Conservation (phyloP, 2,797 vertebrate species). For the Etheostoma nigrum region DNA sequence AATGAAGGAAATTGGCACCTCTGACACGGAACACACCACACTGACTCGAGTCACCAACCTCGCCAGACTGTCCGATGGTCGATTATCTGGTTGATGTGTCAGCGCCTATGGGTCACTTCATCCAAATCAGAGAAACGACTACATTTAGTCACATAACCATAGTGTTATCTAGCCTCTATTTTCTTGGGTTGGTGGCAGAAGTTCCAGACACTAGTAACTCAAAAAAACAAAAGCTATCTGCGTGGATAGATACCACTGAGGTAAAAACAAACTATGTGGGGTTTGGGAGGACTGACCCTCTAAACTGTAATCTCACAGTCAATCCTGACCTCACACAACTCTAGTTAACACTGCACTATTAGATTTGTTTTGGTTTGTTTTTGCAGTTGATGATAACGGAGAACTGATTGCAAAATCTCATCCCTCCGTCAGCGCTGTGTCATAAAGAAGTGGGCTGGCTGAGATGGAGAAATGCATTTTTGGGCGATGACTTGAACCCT, state of each 20-base stretch:
- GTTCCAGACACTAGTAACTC: neutral
- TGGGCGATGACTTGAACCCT: constrained; percentile 51
- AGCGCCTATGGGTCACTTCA: neutral
- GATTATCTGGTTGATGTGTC: too few relatives aligned
- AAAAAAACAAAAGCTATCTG: neutral
- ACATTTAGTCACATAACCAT: neutral
- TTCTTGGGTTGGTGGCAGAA: neutral
- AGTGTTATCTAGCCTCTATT: neutral
- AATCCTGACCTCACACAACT: neutral
- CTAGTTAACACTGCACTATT: neutral
- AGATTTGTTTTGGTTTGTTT: constrained; percentile 17
- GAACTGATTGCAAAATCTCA: constrained; percentile 4
- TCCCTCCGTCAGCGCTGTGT: constrained; percentile 25
- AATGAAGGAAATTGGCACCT: too few relatives aligned
- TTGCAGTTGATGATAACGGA: constrained; percentile 4
- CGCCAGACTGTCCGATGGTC: too few relatives aligned
- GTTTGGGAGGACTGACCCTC: neutral
- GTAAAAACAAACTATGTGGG: neutral
- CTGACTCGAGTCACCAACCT: too few relatives aligned
- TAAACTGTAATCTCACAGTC: neutral
- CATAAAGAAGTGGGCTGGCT: constrained; percentile 22
- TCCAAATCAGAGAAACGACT: constrained; percentile 7
- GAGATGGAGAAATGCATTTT: constrained; percentile 52
- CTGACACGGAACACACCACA: too few relatives aligned
- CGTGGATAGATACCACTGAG: neutral